These are phyloP conservation scores for Eospalax fontanierii DNA, from an alignment of 2,797 vertebrate genomes.

Conservation along the genomic window DNA sequence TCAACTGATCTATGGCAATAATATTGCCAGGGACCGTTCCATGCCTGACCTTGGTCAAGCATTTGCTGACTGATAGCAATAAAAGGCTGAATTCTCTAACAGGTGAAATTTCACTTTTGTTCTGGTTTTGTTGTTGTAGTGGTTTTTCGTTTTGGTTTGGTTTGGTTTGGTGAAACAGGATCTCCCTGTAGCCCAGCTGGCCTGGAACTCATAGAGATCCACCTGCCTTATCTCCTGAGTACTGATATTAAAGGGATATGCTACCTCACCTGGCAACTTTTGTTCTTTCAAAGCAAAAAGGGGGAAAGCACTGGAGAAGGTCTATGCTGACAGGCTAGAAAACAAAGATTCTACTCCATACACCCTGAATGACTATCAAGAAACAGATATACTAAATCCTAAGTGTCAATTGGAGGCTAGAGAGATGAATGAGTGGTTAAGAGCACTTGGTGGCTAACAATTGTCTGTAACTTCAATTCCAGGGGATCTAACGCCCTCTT, in stretches of 20 bases:
- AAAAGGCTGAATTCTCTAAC: slow-evolving; percentile 27
- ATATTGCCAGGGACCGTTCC: neutral
- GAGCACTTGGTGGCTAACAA: no score
- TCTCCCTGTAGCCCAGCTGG: no score
- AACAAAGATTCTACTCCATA: slow-evolving; percentile 9
- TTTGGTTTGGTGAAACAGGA: no score
- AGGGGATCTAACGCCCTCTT: no score
- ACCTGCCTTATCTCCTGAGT: no score
- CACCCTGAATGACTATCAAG: neutral
- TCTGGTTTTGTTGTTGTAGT: neutral
- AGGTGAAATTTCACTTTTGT: slow-evolving; percentile 18
- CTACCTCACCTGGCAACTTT: neutral
- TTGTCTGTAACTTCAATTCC: no score
- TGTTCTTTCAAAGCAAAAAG: neutral
- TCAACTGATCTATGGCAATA: neutral
- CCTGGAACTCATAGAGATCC: no score
- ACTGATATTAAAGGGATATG: no score
- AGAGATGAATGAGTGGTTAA: no score
- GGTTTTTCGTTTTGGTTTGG: no score
- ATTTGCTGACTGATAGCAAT: slow-evolving; percentile 23
- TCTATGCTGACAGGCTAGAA: slow-evolving; percentile 32
- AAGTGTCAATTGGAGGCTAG: neutral
- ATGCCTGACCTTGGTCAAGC: neutral
- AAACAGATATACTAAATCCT: slow-evolving; percentile 1
- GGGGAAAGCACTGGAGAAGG: neutral